These are phyloP conservation scores for Lasioglossum marginatum DNA, from an alignment of 2,888 invertebrate species.

Conservation along the genomic window DNA sequence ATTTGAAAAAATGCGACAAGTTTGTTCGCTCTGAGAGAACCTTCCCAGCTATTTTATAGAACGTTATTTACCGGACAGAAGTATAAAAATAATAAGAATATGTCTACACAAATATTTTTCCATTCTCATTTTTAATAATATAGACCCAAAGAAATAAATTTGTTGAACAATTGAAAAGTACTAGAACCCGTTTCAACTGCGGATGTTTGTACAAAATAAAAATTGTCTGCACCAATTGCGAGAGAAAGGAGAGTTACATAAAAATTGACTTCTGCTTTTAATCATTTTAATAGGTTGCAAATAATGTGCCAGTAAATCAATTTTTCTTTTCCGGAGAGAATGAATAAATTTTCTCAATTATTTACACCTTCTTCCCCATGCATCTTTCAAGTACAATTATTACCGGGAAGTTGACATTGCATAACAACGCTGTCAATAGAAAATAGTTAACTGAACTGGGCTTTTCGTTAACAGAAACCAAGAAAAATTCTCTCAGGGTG, in stretches of 20 bases:
- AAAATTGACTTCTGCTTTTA: not conserved
- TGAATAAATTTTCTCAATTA: not conserved
- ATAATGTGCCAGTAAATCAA: not conserved
- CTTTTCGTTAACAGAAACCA: not conserved
- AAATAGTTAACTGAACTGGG: not conserved
- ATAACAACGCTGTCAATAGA: not conserved
- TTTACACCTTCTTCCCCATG: not conserved
- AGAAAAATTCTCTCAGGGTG: not conserved
- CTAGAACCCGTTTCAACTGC: not conserved
- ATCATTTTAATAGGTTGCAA: no score
- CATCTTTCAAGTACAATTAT: no score
- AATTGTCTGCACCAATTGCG: not conserved
- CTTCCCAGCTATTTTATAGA: not conserved
- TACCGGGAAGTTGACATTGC: not conserved
- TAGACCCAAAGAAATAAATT: no score
- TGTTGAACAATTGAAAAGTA: no score
- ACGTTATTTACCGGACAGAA: not conserved
- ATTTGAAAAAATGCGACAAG: conserved; percentile 20
- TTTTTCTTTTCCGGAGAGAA: not conserved
- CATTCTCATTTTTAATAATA: not conserved
- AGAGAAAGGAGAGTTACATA: not conserved
- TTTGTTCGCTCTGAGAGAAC: conserved; percentile 1
- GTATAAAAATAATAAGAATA: not conserved
- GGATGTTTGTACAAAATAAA: not conserved
- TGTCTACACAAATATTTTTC: not conserved